Evolutionary conservation across 1,140 invertebrate genomes (phyloP).

Genomic region (Polyergus mexicanus): DNA sequence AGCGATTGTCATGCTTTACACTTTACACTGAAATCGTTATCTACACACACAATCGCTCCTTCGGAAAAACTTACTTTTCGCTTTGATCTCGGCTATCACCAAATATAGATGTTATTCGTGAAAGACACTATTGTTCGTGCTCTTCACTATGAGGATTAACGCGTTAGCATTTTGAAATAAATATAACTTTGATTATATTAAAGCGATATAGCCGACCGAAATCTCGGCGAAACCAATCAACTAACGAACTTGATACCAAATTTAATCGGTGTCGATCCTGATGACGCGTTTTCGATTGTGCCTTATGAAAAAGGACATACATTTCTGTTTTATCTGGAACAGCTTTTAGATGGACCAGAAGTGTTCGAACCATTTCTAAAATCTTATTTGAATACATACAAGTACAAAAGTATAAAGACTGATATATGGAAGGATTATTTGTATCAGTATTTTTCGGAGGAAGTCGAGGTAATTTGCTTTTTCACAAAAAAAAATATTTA

Average conservation of each 20-base stretch:
- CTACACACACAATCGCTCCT: too few relatives aligned
- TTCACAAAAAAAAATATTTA: neutral
- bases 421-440: constrained; percentile 93
- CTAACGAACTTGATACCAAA: constrained; percentile 93
- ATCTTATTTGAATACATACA: constrained; percentile 93
- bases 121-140: too few relatives aligned
- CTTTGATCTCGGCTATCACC: too few relatives aligned
- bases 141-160: too few relatives aligned
- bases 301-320: constrained; percentile 98
- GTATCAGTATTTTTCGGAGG: constrained; percentile 91
- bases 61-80: too few relatives aligned
- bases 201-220: too few relatives aligned
- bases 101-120: too few relatives aligned
- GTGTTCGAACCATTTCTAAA: constrained; percentile 95
- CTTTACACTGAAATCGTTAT: too few relatives aligned
- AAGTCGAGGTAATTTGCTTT: constrained; percentile 79
- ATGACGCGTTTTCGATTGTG: constrained; percentile 95
- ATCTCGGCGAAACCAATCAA: constrained; percentile 88
- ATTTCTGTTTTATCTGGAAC: constrained; percentile 95
- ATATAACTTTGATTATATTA: too few relatives aligned
- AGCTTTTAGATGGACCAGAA: constrained; percentile 92
- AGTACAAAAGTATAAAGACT: constrained; percentile 94
- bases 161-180: too few relatives aligned
- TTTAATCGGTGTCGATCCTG: constrained; percentile 94
- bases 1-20: too few relatives aligned